These are phyloP conservation scores for Euclidia mi DNA, from an alignment of 2,888 invertebrate species.

Conservation along the genomic window DNA sequence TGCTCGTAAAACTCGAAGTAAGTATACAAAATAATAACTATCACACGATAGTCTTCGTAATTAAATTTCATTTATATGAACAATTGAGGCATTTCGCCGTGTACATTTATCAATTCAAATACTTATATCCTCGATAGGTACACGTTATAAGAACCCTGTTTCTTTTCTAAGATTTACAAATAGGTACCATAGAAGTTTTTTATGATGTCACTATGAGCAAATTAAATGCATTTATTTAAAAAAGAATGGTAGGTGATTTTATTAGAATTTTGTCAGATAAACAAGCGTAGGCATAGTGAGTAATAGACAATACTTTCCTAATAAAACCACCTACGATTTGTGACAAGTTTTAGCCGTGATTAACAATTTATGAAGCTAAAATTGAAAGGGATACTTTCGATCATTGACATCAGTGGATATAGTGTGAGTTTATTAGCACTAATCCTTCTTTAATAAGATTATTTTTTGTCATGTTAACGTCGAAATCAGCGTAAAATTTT, in stretches of 20 bases:
- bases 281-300: no score
- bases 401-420: neutral
- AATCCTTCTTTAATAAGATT: no score
- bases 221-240: neutral
- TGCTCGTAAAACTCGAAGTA: neutral
- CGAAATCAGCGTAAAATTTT: conserved; percentile 43
- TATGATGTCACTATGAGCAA: conserved; percentile 5
- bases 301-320: no score
- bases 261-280: no score
- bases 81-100: conserved; percentile 9
- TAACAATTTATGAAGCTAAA: no score
- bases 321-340: no score
- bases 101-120: conserved; percentile 13
- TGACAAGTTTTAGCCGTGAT: neutral
- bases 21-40: conserved; percentile 12
- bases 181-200: conserved; percentile 18
- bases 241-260: neutral
- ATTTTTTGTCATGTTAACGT: conserved; percentile 25
- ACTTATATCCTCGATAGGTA: conserved; percentile 20
- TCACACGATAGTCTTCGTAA: conserved; percentile 7
- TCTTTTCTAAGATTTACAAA: conserved; percentile 31
- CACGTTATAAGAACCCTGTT: conserved; percentile 44
- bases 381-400: neutral
- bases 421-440: no score
- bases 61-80: conserved; percentile 14